A percentile compares a stretch with the other conserved stretches of the same genome.
phyloP scores from a whole-genome alignment of 2,888 invertebrate species.

The Oxycera nigricornis region DNA sequence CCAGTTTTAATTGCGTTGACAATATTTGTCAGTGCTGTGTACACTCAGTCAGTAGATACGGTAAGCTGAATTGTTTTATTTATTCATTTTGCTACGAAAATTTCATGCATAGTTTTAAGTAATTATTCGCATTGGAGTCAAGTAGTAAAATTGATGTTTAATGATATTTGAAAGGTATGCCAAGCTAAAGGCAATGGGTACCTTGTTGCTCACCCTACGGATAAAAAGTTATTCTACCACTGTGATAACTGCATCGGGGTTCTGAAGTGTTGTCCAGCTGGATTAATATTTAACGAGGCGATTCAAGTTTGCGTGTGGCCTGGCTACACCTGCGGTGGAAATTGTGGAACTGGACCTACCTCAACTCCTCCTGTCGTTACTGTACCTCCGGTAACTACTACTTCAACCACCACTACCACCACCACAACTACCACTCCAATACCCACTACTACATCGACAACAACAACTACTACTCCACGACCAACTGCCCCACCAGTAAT shows the following conservation, averaged over 20 bases:
- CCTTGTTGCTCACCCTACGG: not conserved
- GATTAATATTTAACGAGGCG: constrained; percentile 62
- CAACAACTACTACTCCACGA: not conserved
- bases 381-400: not conserved
- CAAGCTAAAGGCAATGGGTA: not conserved
- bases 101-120: too few species aligned
- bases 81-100: not conserved
- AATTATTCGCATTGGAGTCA: too few species aligned
- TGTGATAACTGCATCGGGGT: constrained; percentile 54
- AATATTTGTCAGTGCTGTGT: not conserved
- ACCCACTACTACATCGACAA: not conserved
- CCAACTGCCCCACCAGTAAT: not conserved
- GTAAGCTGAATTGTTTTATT: not conserved
- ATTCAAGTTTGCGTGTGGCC: constrained; percentile 43
- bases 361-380: not conserved
- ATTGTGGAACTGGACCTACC: not conserved
- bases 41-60: not conserved
- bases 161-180: not conserved
- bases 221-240: not conserved
- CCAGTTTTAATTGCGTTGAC: not conserved
- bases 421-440: not conserved
- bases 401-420: not conserved
- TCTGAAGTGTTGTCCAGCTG: constrained; percentile 65
- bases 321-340: not conserved
- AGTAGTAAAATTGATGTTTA: too few species aligned